phyloP scores from a whole-genome alignment of 2,888 invertebrate genomes.

The Aplocera efformata region DNA sequence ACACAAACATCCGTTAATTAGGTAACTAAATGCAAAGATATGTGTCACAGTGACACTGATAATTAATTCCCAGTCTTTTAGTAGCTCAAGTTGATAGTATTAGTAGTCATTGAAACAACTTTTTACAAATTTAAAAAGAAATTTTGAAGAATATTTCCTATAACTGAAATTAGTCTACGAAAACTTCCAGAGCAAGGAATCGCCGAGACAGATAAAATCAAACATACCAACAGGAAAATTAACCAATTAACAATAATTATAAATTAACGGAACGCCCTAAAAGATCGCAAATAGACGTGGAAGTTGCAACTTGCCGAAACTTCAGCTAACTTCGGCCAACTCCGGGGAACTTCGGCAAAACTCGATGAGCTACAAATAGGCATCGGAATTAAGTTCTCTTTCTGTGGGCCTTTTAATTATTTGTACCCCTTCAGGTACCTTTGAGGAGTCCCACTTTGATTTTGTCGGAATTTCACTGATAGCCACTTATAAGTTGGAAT shows the following conservation, averaged over 20 bases:
- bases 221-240: conserved; percentile 31
- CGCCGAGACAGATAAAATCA: conserved; percentile 14
- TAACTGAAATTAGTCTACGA: too few species aligned
- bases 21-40: too few species aligned
- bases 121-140: too few species aligned
- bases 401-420: conserved; percentile 78
- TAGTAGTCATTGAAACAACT: too few species aligned
- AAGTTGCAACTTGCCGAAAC: conserved; percentile 34
- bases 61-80: too few species aligned
- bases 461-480: conserved; percentile 47
- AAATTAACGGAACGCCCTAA: conserved; percentile 62
- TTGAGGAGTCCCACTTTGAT: conserved; percentile 49
- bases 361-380: conserved; percentile 75
- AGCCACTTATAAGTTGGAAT: conserved; percentile 49
- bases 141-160: too few species aligned
- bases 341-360: conserved; percentile 51
- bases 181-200: too few species aligned
- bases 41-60: too few species aligned
- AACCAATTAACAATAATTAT: conserved; percentile 71
- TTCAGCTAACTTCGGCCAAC: conserved; percentile 37
- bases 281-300: conserved; percentile 65
- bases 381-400: conserved; percentile 74
- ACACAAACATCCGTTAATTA: too few species aligned
- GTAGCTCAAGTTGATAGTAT: too few species aligned
- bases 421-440: conserved; percentile 60